These are phyloP conservation scores for Orientallactaga bullata DNA, from an alignment of 2,113 vertebrate genomes.

Conservation along the genomic window DNA sequence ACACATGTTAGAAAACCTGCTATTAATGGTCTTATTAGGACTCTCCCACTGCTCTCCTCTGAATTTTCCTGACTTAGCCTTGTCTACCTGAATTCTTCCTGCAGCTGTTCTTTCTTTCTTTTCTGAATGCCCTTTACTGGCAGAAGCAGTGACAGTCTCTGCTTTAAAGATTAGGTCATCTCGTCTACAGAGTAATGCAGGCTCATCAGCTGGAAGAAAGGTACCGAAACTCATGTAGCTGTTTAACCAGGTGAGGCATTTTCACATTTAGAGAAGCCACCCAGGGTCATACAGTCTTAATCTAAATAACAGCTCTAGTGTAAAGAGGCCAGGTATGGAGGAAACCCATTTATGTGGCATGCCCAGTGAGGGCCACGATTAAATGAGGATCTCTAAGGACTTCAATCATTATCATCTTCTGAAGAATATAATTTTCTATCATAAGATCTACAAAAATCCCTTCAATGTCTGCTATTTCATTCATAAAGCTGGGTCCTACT, in stretches of 20 bases:
- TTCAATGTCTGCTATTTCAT: background rate
- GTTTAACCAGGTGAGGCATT: background rate
- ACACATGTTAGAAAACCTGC: background rate
- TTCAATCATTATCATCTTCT: background rate
- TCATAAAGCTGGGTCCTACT: background rate
- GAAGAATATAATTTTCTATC: background rate
- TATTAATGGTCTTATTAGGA: too few relatives aligned
- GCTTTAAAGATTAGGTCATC: background rate
- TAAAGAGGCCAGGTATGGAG: background rate
- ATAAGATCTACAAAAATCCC: background rate
- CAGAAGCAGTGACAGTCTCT: background rate
- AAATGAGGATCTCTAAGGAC: background rate
- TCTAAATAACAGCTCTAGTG: background rate
- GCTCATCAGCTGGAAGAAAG: background rate
- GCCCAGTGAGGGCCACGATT: fast-evolving
- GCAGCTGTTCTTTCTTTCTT: background rate
- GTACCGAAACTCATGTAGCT: too few relatives aligned
- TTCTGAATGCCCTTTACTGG: background rate
- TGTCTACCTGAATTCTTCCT: background rate
- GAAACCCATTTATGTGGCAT: too few relatives aligned
- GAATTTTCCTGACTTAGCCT: background rate
- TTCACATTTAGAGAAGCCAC: background rate
- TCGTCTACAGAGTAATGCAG: background rate
- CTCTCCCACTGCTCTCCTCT: background rate
- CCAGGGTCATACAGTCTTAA: background rate